phyloP scores from a whole-genome alignment of 2,113 vertebrate species.

The Cryptomyrus ogoouensis region DNA sequence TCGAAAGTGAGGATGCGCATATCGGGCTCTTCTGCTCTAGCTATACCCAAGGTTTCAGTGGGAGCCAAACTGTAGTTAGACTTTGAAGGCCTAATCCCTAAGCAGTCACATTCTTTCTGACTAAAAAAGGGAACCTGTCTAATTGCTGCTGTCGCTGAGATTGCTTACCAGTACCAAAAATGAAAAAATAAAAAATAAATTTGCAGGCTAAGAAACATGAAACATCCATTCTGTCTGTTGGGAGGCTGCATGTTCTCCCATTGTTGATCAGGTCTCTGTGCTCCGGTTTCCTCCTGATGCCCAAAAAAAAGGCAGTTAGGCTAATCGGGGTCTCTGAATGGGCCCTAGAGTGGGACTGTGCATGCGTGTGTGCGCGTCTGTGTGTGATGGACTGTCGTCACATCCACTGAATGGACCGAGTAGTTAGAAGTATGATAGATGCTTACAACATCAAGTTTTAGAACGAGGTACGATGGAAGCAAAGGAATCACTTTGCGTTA shows the following conservation, averaged over 20 bases:
- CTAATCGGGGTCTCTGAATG: not conserved
- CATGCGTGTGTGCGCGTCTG: not conserved
- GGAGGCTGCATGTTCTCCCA: not conserved
- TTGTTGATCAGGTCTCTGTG: not conserved
- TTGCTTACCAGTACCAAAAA: not conserved
- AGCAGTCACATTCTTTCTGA: not conserved
- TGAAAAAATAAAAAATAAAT: not conserved
- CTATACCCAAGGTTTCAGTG: not conserved
- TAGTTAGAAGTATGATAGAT: not conserved
- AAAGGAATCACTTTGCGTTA: not conserved
- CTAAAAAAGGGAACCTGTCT: not conserved
- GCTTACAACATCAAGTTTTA: not conserved
- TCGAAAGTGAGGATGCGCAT: not conserved
- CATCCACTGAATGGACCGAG: not conserved
- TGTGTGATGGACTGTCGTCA: not conserved
- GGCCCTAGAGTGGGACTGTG: not conserved
- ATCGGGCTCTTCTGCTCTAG: not conserved
- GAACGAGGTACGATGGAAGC: not conserved
- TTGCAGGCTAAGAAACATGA: not conserved
- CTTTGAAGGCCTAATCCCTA: not conserved
- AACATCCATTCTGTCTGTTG: not conserved
- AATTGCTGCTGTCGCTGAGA: not conserved
- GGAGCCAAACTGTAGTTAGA: not conserved
- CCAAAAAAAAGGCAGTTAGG: not conserved
- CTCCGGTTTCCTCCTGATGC: not conserved